Evolutionary conservation across 2,797 vertebrate genomes (phyloP).

Genomic region (Adelosebastes latens): DNA sequence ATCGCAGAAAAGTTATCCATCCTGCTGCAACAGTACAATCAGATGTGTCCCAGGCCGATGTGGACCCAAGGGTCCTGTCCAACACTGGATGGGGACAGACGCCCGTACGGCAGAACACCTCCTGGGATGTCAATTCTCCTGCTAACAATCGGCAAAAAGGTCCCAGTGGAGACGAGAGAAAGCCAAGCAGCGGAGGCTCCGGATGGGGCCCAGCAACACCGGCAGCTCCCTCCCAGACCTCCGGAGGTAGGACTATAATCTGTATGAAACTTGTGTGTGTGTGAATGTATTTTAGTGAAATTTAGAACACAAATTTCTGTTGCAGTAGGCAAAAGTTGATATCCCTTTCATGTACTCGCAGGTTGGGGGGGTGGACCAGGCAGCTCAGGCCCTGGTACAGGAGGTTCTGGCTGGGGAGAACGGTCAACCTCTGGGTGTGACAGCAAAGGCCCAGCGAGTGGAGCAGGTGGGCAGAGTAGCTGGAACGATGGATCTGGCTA

Average conservation of each 20-base stretch:
- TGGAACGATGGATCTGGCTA: slow-evolving; percentile 90
- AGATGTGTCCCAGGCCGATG: slow-evolving; percentile 83
- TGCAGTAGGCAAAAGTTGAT: neutral
- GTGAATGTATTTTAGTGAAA: neutral
- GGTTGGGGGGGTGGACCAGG: slow-evolving; percentile 86
- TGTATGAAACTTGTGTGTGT: neutral
- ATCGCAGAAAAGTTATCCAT: slow-evolving; percentile 84
- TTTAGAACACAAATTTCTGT: neutral
- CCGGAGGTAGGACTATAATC: slow-evolving; percentile 76
- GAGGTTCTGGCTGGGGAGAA: slow-evolving; percentile 90
- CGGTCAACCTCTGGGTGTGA: slow-evolving; percentile 90
- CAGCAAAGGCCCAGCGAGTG: slow-evolving; percentile 83
- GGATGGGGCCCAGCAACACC: slow-evolving; percentile 84
- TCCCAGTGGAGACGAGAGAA: slow-evolving; percentile 80
- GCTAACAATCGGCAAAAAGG: slow-evolving; percentile 70
- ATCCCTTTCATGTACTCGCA: slow-evolving; percentile 19
- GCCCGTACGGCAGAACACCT: slow-evolving; percentile 94
- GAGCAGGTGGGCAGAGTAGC: slow-evolving; percentile 85
- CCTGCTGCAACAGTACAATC: slow-evolving; percentile 79
- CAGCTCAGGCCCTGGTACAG: slow-evolving; percentile 84
- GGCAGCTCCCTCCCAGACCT: slow-evolving; percentile 84
- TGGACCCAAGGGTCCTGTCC: slow-evolving; percentile 96
- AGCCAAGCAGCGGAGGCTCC: slow-evolving; percentile 88
- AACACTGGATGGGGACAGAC: slow-evolving; percentile 99
- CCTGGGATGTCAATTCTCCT: slow-evolving; percentile 90